Base-by-base conservation (phyloP, 2,113 vertebrate species). In the Rhinoderma darwinii region DNA sequence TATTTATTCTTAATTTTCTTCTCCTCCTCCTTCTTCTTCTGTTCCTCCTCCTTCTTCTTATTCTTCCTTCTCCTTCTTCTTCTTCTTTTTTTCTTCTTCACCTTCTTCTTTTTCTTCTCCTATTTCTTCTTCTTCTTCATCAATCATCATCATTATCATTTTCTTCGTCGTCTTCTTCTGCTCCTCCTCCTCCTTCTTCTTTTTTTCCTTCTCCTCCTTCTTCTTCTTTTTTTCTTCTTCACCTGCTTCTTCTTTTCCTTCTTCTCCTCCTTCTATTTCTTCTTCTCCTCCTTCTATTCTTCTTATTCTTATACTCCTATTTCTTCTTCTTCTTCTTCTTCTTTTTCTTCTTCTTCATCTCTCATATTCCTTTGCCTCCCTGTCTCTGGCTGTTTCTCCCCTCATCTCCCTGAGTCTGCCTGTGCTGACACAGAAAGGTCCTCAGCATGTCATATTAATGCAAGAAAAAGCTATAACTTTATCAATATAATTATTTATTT, bases 401-500 rank as follows among this genome's bases (percentile, higher is more conserved):
- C 41, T 72, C 43, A 25, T 83, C 82, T 83, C 82, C 56, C 82
- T 74, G 82, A 84, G 84, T 82, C 86, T 82, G 86, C 85, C 78
- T 87, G 85, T 87, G 78, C 68, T 63, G 79, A 86, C 79, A 86
- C 41, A 87, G 86, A 87, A 82, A 15, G 66, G 78, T 75, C 39
- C 68, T 74, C 68, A 87, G 86, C 86, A 87, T 87, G 86, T 87
- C 86, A 54, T 85, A 66, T 50, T 85, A 85, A 77, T 85, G 84
- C 84, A 82, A 81, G 78, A 82, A 72, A 79, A 75, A 82, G 72
- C 70, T 87, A 82, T 82, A 87, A 87, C 78, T 87, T 87, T 87
- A 87, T 87, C 78, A 87, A 87, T 87, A 87, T 87, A 87, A 82
- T 87, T 87, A 82, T 87, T 87, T 87, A 87, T 87, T 87, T 86